Evolutionary conservation across 1,140 invertebrate genomes (phyloP).

Genomic region (Reticulitermes speratus): DNA sequence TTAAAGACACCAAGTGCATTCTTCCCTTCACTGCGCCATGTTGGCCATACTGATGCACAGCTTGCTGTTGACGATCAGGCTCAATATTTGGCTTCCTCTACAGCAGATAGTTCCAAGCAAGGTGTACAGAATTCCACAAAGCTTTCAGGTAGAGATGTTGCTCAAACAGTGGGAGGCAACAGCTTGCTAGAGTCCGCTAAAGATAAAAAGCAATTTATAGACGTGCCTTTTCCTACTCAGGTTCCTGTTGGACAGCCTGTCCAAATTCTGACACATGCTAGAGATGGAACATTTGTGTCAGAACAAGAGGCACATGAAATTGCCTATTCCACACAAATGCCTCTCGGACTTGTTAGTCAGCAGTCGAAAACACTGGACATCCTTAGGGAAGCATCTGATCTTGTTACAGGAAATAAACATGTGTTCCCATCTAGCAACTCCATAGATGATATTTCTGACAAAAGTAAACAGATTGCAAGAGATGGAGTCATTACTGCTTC

Average conservation of each 20-base stretch:
- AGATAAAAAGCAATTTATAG: no score
- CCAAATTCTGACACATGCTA: background rate
- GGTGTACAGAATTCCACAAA: background rate
- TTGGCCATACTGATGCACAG: background rate
- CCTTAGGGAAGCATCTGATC: background rate
- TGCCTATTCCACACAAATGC: conserved; percentile 1
- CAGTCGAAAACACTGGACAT: background rate
- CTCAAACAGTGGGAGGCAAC: background rate
- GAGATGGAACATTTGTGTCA: background rate
- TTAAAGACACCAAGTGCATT: conserved; percentile 11
- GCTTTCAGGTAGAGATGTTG: background rate
- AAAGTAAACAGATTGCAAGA: background rate
- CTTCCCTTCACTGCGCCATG: background rate
- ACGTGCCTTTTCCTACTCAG: no score
- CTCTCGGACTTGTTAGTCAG: background rate
- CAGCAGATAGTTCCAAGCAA: background rate
- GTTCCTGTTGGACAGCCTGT: background rate
- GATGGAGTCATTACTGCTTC: background rate
- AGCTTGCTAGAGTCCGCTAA: background rate
- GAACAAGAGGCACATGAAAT: background rate
- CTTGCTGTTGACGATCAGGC: background rate
- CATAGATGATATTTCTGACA: background rate
- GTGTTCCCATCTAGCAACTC: background rate
- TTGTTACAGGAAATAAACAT: background rate
- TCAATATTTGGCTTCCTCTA: background rate